Evolutionary conservation across 2,888 invertebrate genomes (phyloP).

Genomic region (Sicus ferrugineus): DNA sequence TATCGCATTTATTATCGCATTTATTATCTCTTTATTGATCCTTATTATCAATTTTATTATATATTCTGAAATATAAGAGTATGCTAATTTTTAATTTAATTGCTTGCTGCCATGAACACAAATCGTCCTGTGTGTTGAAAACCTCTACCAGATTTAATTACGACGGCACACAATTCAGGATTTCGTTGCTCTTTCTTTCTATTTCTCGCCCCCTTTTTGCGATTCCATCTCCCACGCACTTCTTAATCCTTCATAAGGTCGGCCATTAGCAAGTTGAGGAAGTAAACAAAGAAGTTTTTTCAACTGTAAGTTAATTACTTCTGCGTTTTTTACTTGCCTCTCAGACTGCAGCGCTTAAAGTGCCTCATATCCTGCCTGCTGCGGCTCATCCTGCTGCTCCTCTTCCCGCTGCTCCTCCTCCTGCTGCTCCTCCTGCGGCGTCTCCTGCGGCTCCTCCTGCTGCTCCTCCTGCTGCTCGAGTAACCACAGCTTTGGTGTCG

Average conservation of each 20-base stretch:
- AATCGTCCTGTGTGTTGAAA: too few relatives aligned
- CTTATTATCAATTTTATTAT: too few relatives aligned
- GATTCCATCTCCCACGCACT: not conserved
- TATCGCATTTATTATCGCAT: too few relatives aligned
- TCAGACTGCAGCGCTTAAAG: not conserved
- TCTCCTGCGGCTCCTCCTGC: not conserved
- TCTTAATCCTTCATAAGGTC: slow-evolving; percentile 2
- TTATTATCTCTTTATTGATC: too few relatives aligned
- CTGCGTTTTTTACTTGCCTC: not conserved
- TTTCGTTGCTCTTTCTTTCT: not conserved
- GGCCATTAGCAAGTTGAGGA: slow-evolving; percentile 10
- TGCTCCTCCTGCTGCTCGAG: not conserved
- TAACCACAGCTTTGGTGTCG: not conserved
- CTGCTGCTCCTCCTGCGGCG: not conserved
- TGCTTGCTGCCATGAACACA: not conserved
- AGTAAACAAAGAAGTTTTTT: not conserved
- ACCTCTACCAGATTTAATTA: slow-evolving; percentile 5
- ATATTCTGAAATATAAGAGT: not conserved
- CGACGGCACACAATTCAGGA: not conserved
- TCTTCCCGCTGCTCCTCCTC: not conserved
- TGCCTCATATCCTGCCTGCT: not conserved
- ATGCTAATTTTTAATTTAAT: not conserved
- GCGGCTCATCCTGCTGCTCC: not conserved
- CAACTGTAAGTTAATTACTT: slow-evolving; percentile 14
- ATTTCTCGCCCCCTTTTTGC: not conserved